These are phyloP conservation scores for Corbicula japonica DNA, from an alignment of 2,888 invertebrate species.

Conservation along the genomic window DNA sequence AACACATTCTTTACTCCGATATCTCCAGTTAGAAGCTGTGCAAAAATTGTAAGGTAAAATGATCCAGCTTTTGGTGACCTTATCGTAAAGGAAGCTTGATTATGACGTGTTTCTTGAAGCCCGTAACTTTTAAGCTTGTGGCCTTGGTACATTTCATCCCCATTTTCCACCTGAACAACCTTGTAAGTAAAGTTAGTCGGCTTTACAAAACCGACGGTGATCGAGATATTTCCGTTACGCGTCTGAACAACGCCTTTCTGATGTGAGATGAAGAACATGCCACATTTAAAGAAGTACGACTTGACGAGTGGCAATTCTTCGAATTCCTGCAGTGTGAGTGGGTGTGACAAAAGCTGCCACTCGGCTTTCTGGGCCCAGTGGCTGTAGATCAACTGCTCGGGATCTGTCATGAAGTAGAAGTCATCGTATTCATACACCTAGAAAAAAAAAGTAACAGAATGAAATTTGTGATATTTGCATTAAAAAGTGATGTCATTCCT, in stretches of 20 bases:
- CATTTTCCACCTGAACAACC: constrained; percentile 82
- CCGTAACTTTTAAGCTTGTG: constrained; percentile 84
- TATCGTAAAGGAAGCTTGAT: constrained; percentile 84
- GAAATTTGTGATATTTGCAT: too few relatives aligned
- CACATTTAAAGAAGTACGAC: constrained; percentile 86
- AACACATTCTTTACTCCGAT: constrained; percentile 86
- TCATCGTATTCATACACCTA: constrained; percentile 98
- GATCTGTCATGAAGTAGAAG: constrained; percentile 99
- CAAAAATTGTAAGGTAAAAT: constrained; percentile 86
- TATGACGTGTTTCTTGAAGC: constrained; percentile 85
- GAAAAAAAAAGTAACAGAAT: constrained; percentile 16
- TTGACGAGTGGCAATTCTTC: constrained; percentile 86
- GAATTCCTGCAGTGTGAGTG: constrained; percentile 83
- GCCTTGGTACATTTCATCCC: constrained; percentile 83
- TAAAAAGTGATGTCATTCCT: too few relatives aligned
- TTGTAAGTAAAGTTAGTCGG: constrained; percentile 87
- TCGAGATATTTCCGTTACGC: constrained; percentile 83
- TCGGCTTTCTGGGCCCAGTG: constrained; percentile 85
- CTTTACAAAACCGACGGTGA: constrained; percentile 85
- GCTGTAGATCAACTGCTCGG: constrained; percentile 89
- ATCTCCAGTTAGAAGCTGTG: constrained; percentile 84
- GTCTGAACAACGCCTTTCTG: constrained; percentile 85
- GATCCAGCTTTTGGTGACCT: constrained; percentile 82
- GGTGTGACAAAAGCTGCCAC: constrained; percentile 85
- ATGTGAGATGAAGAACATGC: constrained; percentile 84